phyloP scores from a whole-genome alignment of 2,888 invertebrate species.

The Tiphia femorata region DNA sequence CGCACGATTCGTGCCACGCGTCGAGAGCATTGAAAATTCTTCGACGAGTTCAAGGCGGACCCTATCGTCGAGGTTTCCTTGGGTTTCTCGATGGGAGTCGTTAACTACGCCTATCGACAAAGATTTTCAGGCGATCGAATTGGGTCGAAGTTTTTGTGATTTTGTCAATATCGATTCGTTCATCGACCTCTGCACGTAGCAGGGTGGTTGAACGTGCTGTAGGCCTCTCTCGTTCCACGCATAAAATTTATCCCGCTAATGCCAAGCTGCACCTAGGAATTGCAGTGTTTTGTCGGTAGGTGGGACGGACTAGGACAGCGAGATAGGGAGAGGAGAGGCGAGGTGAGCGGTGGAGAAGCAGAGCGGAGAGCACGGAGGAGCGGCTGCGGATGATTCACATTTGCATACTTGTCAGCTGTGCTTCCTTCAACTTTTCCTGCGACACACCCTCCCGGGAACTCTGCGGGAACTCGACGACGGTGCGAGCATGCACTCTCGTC shows the following conservation, averaged over 20 bases:
- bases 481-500: slow-evolving; percentile 42
- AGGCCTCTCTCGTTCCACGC: too few relatives aligned
- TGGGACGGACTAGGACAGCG: slow-evolving; percentile 23
- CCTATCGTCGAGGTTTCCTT: too few relatives aligned
- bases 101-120: too few relatives aligned
- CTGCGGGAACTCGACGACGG: slow-evolving; percentile 34
- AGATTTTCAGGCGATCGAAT: too few relatives aligned
- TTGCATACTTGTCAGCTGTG: slow-evolving; percentile 70
- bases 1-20: too few relatives aligned
- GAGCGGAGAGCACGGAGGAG: slow-evolving; percentile 22
- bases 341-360: slow-evolving; percentile 28
- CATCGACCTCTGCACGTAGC: too few relatives aligned
- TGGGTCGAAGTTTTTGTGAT: too few relatives aligned
- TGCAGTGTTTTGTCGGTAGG: slow-evolving; percentile 54
- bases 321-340: not conserved
- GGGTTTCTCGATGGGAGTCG: too few relatives aligned
- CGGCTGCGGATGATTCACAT: slow-evolving; percentile 50
- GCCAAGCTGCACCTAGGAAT: slow-evolving; percentile 58
- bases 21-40: too few relatives aligned
- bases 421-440: slow-evolving; percentile 69
- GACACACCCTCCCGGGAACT: slow-evolving; percentile 56
- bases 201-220: too few relatives aligned
- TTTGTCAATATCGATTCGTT: too few relatives aligned
- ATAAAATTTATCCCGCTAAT: slow-evolving; percentile 57
- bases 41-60: too few relatives aligned